Base-by-base conservation (phyloP, 2,113 vertebrate species). In the Vicugna pacos region DNA sequence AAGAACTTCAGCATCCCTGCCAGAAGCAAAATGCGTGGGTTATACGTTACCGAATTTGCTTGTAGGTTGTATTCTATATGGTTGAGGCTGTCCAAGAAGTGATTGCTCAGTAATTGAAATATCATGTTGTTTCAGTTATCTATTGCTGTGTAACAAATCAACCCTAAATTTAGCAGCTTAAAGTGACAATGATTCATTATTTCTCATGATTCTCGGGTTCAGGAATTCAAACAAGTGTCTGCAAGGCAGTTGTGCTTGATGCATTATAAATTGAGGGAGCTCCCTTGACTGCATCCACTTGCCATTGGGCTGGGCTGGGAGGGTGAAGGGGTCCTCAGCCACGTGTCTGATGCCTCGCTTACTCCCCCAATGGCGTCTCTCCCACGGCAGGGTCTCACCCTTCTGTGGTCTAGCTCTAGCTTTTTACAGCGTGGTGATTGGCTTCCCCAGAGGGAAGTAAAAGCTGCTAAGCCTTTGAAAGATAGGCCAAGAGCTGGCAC, bases 301-400 rank as follows among this genome's bases (percentile, higher is more conserved):
- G 14, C 2, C 8, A 3, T 35, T 8, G 35, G 67, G 13, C 38
- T 26, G 14, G 2, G 9, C 46, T 3, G 46, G 4, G 30, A 65
- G n/a, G 13, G 26, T 1, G 3, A 17, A 15, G 26, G 30, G 42
- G 46, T 28, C 38, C n/a, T 65, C 8, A 2, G 19, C 20, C 4
- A 0, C 11, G 0, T 2, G 24, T 1, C 67, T 17, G 22, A 28
- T 3, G 6, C 24, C 35, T 14, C 3, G 0, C 1, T 6, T 6
- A 35, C n/a, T 32, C 32, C 54, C 80, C 13, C 0, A 4, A 70
- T 26, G 46, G 6, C 8, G 50, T 58, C 69, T 70, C 35, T 35
- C 16, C 22, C 67, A n/a, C 42, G 12, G 4, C 6, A 0, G 5
- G 24, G 73, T 65, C 32, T 69, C 50, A 15, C 46, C 24, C 4